Conservation (phyloP, 92 coral and sea anemone genomes). For the Phenganax marumi region DNA sequence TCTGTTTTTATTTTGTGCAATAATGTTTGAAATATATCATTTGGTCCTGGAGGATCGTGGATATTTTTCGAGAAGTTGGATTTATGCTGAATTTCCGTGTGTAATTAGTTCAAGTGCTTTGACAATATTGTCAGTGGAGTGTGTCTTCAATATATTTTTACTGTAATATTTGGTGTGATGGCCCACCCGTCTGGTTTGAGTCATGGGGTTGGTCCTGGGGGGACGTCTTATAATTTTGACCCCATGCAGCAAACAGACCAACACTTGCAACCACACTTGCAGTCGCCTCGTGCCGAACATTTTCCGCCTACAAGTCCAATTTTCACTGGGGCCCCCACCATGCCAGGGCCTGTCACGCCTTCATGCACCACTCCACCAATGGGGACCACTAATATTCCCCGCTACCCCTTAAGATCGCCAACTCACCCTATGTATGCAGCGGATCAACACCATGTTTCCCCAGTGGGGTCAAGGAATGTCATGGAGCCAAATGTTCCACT, state of each 20-base stretch:
- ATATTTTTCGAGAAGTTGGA: not conserved
- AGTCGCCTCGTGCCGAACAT: conserved; percentile 73
- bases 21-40: conserved; percentile 11
- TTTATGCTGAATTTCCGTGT: not conserved
- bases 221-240: conserved; percentile 65
- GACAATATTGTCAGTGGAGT: not conserved
- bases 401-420: conserved; percentile 62
- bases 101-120: not conserved
- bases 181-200: conserved; percentile 38
- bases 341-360: conserved; percentile 82
- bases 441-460: conserved; percentile 72
- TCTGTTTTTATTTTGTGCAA: not conserved
- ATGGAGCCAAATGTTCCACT: conserved; percentile 72
- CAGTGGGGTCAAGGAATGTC: conserved; percentile 69
- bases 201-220: conserved; percentile 40
- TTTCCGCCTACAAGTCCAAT: conserved; percentile 82
- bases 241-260: conserved; percentile 76
- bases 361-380: conserved; percentile 92
- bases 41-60: not conserved
- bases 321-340: conserved; percentile 75
- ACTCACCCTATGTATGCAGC: conserved; percentile 83
- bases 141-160: not conserved
- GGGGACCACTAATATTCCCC: conserved; percentile 70
- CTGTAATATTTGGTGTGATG: conserved; percentile 4
- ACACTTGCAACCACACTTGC: conserved; percentile 75